Evolutionary conservation across 2,888 invertebrate genomes (phyloP).

Genomic region (Biston betularia): DNA sequence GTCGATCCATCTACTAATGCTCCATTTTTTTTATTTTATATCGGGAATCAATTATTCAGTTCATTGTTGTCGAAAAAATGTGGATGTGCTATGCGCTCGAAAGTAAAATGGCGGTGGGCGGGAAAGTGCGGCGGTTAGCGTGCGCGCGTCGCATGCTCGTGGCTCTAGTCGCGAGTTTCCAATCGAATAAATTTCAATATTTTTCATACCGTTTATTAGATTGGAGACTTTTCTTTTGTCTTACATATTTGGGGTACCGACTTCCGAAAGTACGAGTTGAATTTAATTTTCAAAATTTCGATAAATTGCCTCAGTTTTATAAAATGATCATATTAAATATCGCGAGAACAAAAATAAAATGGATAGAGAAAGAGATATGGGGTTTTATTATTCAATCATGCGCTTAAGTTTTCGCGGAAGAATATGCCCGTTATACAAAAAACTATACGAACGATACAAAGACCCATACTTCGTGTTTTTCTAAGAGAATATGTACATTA

Average conservation of each 20-base stretch:
- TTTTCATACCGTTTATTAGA: slow-evolving; percentile 42
- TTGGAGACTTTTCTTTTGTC: slow-evolving; percentile 22
- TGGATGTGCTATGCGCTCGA: slow-evolving; percentile 77
- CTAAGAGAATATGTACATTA: too few species aligned
- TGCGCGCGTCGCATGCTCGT: slow-evolving; percentile 66
- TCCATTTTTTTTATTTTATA: neutral
- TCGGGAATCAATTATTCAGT: slow-evolving; percentile 26
- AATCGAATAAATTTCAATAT: slow-evolving; percentile 66
- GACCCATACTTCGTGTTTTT: too few species aligned
- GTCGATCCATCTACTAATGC: too few species aligned
- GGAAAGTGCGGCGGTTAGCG: slow-evolving; percentile 75
- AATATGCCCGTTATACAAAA: too few species aligned
- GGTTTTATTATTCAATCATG: too few species aligned
- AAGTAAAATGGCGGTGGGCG: slow-evolving; percentile 79
- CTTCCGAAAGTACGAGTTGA: slow-evolving; percentile 3
- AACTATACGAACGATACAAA: too few species aligned
- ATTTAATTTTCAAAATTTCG: neutral
- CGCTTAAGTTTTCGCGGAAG: too few species aligned
- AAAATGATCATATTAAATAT: too few species aligned
- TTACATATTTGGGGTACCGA: slow-evolving; percentile 19
- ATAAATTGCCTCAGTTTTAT: too few species aligned
- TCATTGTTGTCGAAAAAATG: slow-evolving; percentile 54
- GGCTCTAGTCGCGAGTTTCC: slow-evolving; percentile 70
- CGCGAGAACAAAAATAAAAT: too few species aligned
- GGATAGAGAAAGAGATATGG: too few species aligned